phyloP scores from a whole-genome alignment of 1,140 invertebrate species.

The Acromyrmex echinatior region DNA sequence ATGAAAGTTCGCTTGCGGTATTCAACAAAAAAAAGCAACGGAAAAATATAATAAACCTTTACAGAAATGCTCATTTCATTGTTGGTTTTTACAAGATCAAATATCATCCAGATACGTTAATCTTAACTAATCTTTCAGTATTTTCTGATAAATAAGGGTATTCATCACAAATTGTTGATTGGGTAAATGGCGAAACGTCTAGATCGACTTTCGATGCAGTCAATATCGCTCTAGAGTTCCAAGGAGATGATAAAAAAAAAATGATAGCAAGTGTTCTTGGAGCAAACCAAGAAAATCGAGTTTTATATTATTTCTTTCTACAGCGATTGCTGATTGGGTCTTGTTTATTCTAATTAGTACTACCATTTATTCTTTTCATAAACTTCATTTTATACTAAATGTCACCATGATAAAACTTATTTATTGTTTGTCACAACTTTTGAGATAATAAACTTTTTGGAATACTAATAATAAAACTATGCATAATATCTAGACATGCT shows the following conservation, averaged over 20 bases:
- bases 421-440: background rate
- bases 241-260: background rate
- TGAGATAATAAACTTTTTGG: background rate
- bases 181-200: background rate
- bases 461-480: background rate
- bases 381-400: background rate
- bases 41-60: background rate
- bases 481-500: background rate
- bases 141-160: slow-evolving; percentile 40
- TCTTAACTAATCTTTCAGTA: background rate
- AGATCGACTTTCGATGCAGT: background rate
- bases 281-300: background rate
- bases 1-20: background rate
- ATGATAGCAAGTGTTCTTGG: background rate
- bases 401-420: background rate
- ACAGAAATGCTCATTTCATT: background rate
- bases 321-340: background rate
- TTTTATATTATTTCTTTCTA: slow-evolving; percentile 10
- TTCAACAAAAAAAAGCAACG: background rate
- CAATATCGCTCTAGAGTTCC: background rate
- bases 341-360: background rate
- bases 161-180: slow-evolving; percentile 60
- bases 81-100: background rate
- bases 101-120: background rate
- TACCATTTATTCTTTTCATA: background rate